Base-by-base conservation (phyloP, 2,888 invertebrate species). In the Beris chalybata region DNA sequence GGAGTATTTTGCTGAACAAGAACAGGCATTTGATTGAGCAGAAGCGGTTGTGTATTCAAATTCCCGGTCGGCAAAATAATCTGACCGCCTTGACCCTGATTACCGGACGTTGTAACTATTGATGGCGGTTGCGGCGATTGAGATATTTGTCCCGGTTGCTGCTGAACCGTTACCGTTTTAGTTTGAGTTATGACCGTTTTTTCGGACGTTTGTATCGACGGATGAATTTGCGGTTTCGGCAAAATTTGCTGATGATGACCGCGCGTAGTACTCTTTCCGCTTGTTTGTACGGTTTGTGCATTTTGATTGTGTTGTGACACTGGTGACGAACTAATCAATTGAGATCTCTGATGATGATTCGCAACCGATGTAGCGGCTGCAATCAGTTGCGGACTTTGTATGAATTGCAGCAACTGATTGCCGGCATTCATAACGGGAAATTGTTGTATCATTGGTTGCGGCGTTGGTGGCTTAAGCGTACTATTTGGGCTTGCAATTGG, bases 1-100 rank as follows among this genome's bases (percentile, higher is more conserved):
- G 87, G 84, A 1, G 83, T 81, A 75, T 86, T 85, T 74, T 86
- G 87, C 72, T 87, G 87, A 69, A 87, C 85, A 73, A 87, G 77
- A 70, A 87, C 83, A 58, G 86, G 86, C 78, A 82, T 81, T 72
- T 82, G 80, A 72, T 81, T 81, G 44, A 81, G 73, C 45, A 81
- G 71, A 72, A 81, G 70, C 31, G 79, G 79, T 67, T 80, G 81
- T 30, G 78, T 76, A 64, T 73, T 74, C 5, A 74, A 67, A 68
- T 74, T 74, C 38, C 76, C 76, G 31, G 78, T 75, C 4, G 79
- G 79, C 68, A 81, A 59, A 64, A 81, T 71, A 15, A 81, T 79
- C 71, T 80, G 79, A 56, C 79, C 78, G 43, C 73, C 71, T 71
- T 71, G 71, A 13, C 65, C 47, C 15, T 73, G 70, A 56, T 50